phyloP scores from a whole-genome alignment of 2,797 vertebrate species.

The Ambastaia sidthimunki region DNA sequence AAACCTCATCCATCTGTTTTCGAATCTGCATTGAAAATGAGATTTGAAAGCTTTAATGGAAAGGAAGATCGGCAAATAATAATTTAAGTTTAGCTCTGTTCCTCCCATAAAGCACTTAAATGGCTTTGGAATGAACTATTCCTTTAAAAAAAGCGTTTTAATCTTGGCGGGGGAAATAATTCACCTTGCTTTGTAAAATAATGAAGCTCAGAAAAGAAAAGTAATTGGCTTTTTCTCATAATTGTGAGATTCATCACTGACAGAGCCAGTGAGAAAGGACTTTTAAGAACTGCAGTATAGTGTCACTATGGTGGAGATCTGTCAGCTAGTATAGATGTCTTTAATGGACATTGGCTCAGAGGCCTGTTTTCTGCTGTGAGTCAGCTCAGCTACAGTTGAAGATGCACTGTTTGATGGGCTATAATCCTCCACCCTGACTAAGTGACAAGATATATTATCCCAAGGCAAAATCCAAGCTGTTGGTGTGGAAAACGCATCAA shows the following conservation, averaged over 20 bases:
- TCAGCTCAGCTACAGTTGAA: conserved; percentile 41
- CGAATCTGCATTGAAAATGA: too few relatives aligned
- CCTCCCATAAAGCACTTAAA: neutral
- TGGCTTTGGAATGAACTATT: neutral
- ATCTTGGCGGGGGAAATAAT: conserved; percentile 42
- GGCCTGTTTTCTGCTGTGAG: conserved; percentile 47
- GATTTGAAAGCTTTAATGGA: too few relatives aligned
- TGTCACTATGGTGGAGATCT: conserved; percentile 25
- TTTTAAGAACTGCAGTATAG: conserved; percentile 18
- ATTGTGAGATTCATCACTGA: conserved; percentile 45
- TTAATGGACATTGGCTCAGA: conserved; percentile 38
- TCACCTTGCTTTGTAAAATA: conserved; percentile 68
- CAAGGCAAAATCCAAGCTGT: conserved; percentile 53
- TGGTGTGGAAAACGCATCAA: conserved; percentile 55
- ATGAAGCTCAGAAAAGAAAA: conserved; percentile 75
- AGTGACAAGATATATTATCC: conserved; percentile 61
- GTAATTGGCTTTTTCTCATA: conserved; percentile 74
- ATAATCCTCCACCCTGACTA: conserved; percentile 55
- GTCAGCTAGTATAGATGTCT: conserved; percentile 34
- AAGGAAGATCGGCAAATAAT: too few relatives aligned
- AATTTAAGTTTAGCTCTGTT: too few relatives aligned
- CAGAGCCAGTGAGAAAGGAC: conserved; percentile 1
- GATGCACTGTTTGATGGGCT: conserved; percentile 43
- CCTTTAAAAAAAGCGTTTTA: neutral
- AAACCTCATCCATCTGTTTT: too few relatives aligned